Evolutionary conservation across 2,888 invertebrate species (phyloP).

Genomic region (Malachius bipustulatus): DNA sequence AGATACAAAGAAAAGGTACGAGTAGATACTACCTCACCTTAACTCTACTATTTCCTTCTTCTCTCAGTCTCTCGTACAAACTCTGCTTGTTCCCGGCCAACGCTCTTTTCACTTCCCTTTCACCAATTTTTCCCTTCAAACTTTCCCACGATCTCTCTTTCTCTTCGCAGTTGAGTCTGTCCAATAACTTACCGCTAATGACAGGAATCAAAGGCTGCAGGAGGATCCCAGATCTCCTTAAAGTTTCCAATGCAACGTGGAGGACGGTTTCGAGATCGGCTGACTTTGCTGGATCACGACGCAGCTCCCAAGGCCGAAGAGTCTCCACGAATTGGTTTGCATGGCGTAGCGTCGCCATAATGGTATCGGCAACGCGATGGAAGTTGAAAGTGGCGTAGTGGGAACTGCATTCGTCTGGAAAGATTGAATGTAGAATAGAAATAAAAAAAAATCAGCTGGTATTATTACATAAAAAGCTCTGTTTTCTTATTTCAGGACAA

Average conservation of each 20-base stretch:
- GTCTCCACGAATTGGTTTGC: conserved; percentile 81
- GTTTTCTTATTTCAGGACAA: too few species aligned
- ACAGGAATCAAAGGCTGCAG: conserved; percentile 79
- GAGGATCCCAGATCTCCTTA: conserved; percentile 67
- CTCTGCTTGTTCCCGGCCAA: conserved; percentile 24
- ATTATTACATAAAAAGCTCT: too few species aligned
- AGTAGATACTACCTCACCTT: conserved; percentile 9
- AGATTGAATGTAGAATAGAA: too few species aligned
- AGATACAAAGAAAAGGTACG: too few species aligned
- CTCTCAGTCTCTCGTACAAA: conserved; percentile 32
- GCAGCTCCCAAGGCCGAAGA: conserved; percentile 80
- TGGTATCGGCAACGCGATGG: conserved; percentile 69
- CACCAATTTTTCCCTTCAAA: conserved; percentile 31
- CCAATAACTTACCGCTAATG: conserved; percentile 53
- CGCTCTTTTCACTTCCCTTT: conserved; percentile 14
- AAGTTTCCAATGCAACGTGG: conserved; percentile 72
- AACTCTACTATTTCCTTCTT: conserved; percentile 13
- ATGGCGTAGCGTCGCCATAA: conserved; percentile 60
- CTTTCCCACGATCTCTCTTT: conserved; percentile 41
- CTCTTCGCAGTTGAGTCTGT: conserved; percentile 44
- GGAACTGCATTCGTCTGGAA: conserved; percentile 47
- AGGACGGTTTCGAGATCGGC: conserved; percentile 59
- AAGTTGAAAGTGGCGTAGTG: conserved; percentile 68
- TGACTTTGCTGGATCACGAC: conserved; percentile 42
- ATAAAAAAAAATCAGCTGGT: too few species aligned